Base-by-base conservation (phyloP, 2,888 invertebrate genomes). In the Monopis laevigella region DNA sequence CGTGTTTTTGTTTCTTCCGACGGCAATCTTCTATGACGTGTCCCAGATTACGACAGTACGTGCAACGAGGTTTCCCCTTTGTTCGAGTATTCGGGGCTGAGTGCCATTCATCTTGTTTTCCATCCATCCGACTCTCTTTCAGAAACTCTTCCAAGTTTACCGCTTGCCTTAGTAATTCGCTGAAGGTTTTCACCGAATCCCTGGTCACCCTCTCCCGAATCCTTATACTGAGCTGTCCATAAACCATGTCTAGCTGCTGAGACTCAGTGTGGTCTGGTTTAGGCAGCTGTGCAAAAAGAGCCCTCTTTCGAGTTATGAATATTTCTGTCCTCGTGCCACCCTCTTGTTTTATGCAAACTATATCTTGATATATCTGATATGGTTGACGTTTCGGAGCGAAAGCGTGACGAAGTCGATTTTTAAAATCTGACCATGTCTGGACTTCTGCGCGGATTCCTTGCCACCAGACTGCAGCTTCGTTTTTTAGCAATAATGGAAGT, bases 391-490 rank as follows among this genome's bases (percentile, higher is more conserved):
- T n/a, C 10, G 49, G 47, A 1, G 49, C 49, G 21, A 48, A 46
- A 7, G 29, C 28, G 7, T 46, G 27, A 2, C 47, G 39, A 11
- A 48, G 13, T 3, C 47, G 35, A 16, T 17, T 14, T 40, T 47
- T 32, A 28, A 51, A 51, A 0, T 46, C 44, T 2, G 11, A 8
- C 48, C 48, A 47, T 1, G 46, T 38, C 4, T 17, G 43, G 0
- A 48, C 40, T 2, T 45, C 13, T 1, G 39, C 19, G 17, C 47
- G 46, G 2, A 48, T 17, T 0, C 48, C 48, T 14, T 44, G 30
- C 49, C 49, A 50, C 49, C 48, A 50, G 3, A 41, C 18, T 2
- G 44, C 46, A 7, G 49, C 49, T 39, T 48, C 48, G 2, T 39
- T 42, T 5, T 13, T 43, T n/a, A 49, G 28, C 2, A 49, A 21